Evolutionary conservation across 2,113 vertebrate genomes (phyloP).

Genomic region (Girardinichthys multiradiatus): DNA sequence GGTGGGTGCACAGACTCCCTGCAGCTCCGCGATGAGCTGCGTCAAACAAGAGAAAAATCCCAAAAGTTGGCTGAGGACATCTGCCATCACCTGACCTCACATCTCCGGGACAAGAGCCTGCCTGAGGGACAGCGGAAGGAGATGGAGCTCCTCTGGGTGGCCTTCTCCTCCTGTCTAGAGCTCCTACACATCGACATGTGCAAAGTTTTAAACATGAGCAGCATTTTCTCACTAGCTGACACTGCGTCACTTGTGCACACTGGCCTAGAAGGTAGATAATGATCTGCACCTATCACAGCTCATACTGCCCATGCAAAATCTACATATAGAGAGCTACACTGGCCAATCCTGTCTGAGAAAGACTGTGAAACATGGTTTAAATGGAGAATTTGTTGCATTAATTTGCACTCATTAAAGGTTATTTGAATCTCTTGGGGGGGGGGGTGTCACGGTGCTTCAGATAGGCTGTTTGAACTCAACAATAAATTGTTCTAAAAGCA

Average conservation of each 20-base stretch:
- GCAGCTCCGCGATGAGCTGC: slow-evolving; percentile 78
- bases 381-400: neutral
- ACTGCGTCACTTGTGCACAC: slow-evolving; percentile 73
- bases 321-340: too few relatives aligned
- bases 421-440: too few relatives aligned
- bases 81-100: slow-evolving; percentile 73
- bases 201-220: slow-evolving; percentile 78
- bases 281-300: neutral
- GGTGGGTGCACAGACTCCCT: slow-evolving; percentile 79
- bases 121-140: slow-evolving; percentile 72
- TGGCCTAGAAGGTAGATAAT: slow-evolving; percentile 80
- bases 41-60: slow-evolving; percentile 77
- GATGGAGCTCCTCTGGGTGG: slow-evolving; percentile 84
- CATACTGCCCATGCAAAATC: neutral
- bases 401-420: neutral
- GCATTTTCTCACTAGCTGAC: slow-evolving; percentile 70
- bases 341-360: too few relatives aligned
- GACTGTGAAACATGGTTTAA: neutral
- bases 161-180: slow-evolving; percentile 83
- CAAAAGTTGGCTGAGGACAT: slow-evolving; percentile 68
- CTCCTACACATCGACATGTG: slow-evolving; percentile 84
- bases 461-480: too few relatives aligned
- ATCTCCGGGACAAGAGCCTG: slow-evolving; percentile 79
- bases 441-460: too few relatives aligned
- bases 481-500: too few relatives aligned